Conservation (phyloP, 2,888 invertebrate species). For the Clivina fossor region DNA sequence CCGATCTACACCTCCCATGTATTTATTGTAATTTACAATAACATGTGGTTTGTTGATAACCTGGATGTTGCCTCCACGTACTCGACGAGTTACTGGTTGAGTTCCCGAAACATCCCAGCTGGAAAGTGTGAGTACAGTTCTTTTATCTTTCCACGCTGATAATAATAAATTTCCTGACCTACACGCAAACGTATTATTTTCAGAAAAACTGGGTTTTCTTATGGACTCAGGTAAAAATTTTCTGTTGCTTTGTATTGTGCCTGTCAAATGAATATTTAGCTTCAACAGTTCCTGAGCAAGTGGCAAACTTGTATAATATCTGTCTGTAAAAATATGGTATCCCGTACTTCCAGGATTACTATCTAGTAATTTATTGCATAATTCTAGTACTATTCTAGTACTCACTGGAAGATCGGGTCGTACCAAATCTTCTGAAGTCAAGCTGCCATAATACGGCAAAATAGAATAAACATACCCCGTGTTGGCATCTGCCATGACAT, state of each 20-base stretch:
- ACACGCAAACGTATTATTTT: neutral
- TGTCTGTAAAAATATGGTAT: constrained; percentile 37
- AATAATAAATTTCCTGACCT: too few relatives aligned
- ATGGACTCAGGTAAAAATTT: constrained; percentile 12
- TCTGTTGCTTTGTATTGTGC: constrained; percentile 38
- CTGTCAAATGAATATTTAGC: constrained; percentile 39
- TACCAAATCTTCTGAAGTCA: constrained; percentile 33
- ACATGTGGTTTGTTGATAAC: too few relatives aligned
- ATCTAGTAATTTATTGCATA: constrained; percentile 32
- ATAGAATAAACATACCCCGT: constrained; percentile 34
- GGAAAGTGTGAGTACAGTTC: too few relatives aligned
- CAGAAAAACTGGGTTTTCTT: neutral
- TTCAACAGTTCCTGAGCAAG: constrained; percentile 38
- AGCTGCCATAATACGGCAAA: constrained; percentile 35
- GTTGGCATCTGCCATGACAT: constrained; percentile 28
- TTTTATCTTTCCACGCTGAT: too few relatives aligned
- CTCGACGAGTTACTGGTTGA: too few relatives aligned
- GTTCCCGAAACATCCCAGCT: too few relatives aligned
- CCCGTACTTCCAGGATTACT: constrained; percentile 33
- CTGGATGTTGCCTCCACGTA: too few relatives aligned
- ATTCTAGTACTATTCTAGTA: constrained; percentile 37
- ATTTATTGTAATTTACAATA: too few relatives aligned
- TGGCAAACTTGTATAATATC: constrained; percentile 36
- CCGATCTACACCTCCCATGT: too few relatives aligned
- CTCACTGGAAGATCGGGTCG: constrained; percentile 34